These are phyloP conservation scores for Marisa cornuarietis DNA, from an alignment of 1,140 invertebrate genomes.

Conservation along the genomic window DNA sequence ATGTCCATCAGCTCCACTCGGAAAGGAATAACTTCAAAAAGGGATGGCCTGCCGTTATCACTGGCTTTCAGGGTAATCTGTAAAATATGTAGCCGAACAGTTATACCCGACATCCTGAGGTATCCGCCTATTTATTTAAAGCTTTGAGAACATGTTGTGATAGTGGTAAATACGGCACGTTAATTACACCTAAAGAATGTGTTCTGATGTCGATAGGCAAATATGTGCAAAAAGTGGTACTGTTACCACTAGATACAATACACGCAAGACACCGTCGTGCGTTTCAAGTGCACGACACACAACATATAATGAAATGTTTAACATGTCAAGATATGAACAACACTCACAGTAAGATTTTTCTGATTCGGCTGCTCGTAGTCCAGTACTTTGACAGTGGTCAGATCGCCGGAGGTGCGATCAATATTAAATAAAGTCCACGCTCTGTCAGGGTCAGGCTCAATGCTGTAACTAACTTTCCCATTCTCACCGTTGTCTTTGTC, in stretches of 20 bases:
- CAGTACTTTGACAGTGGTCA: background rate
- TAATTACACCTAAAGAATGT: background rate
- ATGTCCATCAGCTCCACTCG: constrained; percentile 28
- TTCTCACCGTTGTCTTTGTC: background rate
- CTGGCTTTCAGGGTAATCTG: constrained; percentile 34
- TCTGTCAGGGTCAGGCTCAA: background rate
- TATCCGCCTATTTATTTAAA: background rate
- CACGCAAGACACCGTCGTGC: background rate
- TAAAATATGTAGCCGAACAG: background rate
- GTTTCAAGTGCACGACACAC: too few relatives aligned
- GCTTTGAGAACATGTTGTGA: background rate
- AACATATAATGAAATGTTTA: background rate
- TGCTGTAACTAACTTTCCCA: background rate
- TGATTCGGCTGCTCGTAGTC: background rate
- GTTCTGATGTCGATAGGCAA: background rate
- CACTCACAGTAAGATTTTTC: background rate
- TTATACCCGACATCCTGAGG: background rate
- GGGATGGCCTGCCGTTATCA: constrained; percentile 27
- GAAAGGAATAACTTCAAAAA: constrained; percentile 18
- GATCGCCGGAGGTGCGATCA: background rate
- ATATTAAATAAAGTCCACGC: constrained; percentile 1
- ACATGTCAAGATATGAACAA: background rate
- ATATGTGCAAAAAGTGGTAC: background rate
- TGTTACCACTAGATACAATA: background rate
- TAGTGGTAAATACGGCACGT: background rate